Base-by-base conservation (phyloP, 2,888 invertebrate species). In the Drosophila melanosoma region DNA sequence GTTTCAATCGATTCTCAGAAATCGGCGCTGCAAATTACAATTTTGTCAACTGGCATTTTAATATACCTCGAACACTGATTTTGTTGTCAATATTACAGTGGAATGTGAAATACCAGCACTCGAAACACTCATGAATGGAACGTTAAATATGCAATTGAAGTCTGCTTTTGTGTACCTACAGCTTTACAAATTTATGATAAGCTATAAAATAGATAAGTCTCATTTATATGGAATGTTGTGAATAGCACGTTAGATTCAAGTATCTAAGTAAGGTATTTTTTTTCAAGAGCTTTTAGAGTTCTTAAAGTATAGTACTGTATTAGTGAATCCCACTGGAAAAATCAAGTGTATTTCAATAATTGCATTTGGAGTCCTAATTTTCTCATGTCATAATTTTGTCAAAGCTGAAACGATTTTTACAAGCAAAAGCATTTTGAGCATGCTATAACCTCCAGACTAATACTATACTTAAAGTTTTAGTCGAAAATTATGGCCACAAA, bases 11-110 rank as follows among this genome's bases (percentile, higher is more conserved):
- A 61, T 83, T 86, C 78, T 79, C 60, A 54, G 88, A 81, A 84
- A 29, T 79, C 52, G 17, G 53, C 38, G 74, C 75, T 74, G 85
- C 74, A 86, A 86, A 86, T 83, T 85, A 83, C 42, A 78, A 86
- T 81, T 79, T 79, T 87, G 84, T 82, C 82, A 86, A 71, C 70
- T 68, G 73, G 70, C 74, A 82, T 83, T 79, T 74, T 63, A 77
- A 78, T 74, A 64, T 74, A 65, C 62, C 45, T 33, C n/a, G 57
- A 69, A 69, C 60, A 78, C 40, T 61, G 74, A 65, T 64, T 49
- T 57, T 42, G 51, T 57, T 60, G 59, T 38, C 52, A 59, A 52
- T 61, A 61, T 63, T 74, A 61, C 63, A 56, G 32, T 73, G 72
- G 66, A 69, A 76, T 64, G 67, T 74, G 59, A 77, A 78, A 78